These are phyloP conservation scores for Paratilapia polleni DNA, from an alignment of 2,113 vertebrate genomes.

Conservation along the genomic window DNA sequence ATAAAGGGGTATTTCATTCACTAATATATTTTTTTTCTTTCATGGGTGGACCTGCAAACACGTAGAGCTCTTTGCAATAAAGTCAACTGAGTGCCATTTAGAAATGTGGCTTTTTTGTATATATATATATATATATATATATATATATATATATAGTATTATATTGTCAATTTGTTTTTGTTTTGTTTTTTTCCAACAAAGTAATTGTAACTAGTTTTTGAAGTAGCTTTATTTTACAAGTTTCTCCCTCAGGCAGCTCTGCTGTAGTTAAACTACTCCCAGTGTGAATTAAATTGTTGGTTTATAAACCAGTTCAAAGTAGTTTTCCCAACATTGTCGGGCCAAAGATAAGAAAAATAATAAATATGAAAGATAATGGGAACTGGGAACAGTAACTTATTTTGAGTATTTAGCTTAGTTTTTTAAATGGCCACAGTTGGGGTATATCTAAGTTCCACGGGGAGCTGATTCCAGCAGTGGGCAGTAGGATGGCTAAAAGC, in stretches of 20 bases:
- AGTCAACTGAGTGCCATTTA: not conserved
- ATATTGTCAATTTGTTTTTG: no score
- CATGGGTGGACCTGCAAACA: not conserved
- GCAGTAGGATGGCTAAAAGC: not conserved
- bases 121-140: no score
- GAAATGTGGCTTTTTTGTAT: not conserved
- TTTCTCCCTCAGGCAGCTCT: not conserved
- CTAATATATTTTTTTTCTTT: not conserved
- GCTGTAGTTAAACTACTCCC: not conserved
- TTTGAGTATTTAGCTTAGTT: not conserved
- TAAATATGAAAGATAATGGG: not conserved
- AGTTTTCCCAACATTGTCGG: not conserved
- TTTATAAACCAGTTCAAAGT: not conserved
- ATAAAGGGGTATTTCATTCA: not conserved
- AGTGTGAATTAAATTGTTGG: not conserved
- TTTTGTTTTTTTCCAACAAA: no score
- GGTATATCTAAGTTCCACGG: not conserved
- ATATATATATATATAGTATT: no score
- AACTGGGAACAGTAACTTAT: not conserved
- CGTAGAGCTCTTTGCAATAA: not conserved
- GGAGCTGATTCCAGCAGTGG: not conserved
- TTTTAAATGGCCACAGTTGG: not conserved
- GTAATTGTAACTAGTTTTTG: no score
- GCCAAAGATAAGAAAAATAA: conserved; percentile 3
- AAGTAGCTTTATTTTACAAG: not conserved